Percentiles rank a stretch among this genome's conserved stretches.
phyloP scores from a whole-genome alignment of 2,888 invertebrate genomes.

The Lithosia quadra region DNA sequence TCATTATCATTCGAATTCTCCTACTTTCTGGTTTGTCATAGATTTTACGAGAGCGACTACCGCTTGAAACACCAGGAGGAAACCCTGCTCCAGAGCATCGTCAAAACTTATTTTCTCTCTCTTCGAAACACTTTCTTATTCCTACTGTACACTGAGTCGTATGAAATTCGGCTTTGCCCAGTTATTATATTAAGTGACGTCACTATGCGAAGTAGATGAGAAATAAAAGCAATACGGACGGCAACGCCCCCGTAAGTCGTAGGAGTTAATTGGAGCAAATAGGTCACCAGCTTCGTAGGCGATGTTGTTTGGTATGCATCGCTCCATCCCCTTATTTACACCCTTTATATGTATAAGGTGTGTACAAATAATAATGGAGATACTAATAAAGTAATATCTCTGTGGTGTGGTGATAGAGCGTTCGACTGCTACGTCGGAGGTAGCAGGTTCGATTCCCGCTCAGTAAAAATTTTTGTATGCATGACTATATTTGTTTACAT shows the following conservation, averaged over 20 bases:
- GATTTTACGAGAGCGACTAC: neutral
- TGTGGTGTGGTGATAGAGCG: no score
- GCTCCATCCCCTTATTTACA: constrained; percentile 27
- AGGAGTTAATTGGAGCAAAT: constrained; percentile 53
- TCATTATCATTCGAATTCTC: neutral
- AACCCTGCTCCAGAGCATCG: no score
- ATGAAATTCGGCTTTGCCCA: constrained; percentile 26
- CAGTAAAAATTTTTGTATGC: no score
- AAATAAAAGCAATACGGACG: constrained; percentile 49
- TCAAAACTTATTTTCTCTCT: no score
- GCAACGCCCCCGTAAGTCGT: constrained; percentile 46
- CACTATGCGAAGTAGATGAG: constrained; percentile 34
- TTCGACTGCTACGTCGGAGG: no score
- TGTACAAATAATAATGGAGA: neutral
- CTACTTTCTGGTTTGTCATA: neutral
- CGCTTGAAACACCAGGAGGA: neutral
- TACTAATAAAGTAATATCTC: neutral
- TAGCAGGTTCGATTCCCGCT: no score
- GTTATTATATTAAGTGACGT: constrained; percentile 40
- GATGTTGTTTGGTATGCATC: constrained; percentile 40
- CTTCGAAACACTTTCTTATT: neutral
- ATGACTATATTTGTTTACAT: no score
- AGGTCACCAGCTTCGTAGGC: constrained; percentile 44
- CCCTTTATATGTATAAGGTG: neutral
- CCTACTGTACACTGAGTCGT: neutral